Percentiles rank a stretch among this genome's conserved stretches.
phyloP scores from a whole-genome alignment of 64 coral and sea anemone species.

The Anthopleura sola region DNA sequence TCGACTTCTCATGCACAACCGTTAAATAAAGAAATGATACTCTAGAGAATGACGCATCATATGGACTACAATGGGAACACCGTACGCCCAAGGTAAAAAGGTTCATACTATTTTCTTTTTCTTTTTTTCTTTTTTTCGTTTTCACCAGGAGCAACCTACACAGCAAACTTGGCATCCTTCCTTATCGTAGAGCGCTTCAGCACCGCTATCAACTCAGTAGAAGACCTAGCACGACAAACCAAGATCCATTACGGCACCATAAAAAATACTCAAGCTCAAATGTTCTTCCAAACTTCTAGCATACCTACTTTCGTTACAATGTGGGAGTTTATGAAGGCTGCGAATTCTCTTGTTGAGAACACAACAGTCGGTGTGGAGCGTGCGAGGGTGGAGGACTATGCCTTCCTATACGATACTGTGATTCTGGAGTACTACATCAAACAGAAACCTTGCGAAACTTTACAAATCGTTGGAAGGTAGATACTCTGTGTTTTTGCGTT shows the following conservation, averaged over 20 bases:
- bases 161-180: constrained; percentile 71
- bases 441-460: constrained; percentile 63
- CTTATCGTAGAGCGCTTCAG: constrained; percentile 62
- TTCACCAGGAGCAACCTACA: constrained; percentile 62
- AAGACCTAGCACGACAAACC: constrained; percentile 58
- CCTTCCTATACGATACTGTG: constrained; percentile 55
- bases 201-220: constrained; percentile 49
- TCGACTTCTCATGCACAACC: too few species aligned
- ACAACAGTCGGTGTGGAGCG: constrained; percentile 35
- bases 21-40: too few species aligned
- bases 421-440: constrained; percentile 53
- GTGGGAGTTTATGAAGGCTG: constrained; percentile 73
- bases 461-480: constrained; percentile 57
- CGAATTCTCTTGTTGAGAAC: constrained; percentile 31
- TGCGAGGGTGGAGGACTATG: constrained; percentile 40
- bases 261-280: constrained; percentile 42
- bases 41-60: too few species aligned
- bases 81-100: too few species aligned
- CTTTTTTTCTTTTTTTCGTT: background rate
- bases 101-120: too few species aligned
- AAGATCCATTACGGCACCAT: constrained; percentile 67
- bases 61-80: too few species aligned
- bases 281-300: constrained; percentile 61
- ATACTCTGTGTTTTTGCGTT: background rate
- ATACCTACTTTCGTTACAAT: constrained; percentile 73